Evolutionary conservation across 2,113 vertebrate genomes (phyloP).

Genomic region (Tauraco erythrolophus): DNA sequence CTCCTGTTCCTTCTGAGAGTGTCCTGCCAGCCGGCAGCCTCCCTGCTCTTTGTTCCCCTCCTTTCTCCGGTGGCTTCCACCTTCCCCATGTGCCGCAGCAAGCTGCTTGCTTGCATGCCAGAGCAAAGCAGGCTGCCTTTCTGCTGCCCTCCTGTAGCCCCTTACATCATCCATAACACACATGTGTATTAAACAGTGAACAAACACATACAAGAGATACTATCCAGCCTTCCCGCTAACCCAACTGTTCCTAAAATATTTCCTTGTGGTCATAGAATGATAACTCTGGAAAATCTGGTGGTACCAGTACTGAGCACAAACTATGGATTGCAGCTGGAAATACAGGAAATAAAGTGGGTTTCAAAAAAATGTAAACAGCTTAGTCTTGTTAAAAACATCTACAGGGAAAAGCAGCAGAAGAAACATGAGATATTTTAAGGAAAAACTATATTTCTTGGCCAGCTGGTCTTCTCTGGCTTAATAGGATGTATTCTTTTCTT

Average conservation of each 20-base stretch:
- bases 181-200: not conserved
- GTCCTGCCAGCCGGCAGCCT: not conserved
- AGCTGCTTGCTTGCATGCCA: not conserved
- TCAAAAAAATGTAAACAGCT: constrained; percentile 27
- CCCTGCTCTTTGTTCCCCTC: not conserved
- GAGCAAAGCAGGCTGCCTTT: not conserved
- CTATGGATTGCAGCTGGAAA: not conserved
- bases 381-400: not conserved
- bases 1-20: not conserved
- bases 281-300: not conserved
- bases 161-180: not conserved
- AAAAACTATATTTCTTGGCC: not conserved
- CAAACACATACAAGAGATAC: not conserved
- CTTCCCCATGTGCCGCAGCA: not conserved
- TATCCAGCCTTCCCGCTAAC: not conserved
- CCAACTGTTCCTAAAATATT: not conserved
- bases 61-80: not conserved
- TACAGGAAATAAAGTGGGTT: not conserved
- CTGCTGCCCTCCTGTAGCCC: not conserved
- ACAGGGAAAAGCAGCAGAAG: not conserved
- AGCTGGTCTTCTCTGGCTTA: not conserved
- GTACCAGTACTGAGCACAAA: not conserved
- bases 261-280: not conserved
- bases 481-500: too few relatives aligned
- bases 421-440: not conserved